Evolutionary conservation across 64 coral and sea anemone species (phyloP), one percentile per base, ranked within the genome.

Genomic region (Dendronephthya gigantea): DNA sequence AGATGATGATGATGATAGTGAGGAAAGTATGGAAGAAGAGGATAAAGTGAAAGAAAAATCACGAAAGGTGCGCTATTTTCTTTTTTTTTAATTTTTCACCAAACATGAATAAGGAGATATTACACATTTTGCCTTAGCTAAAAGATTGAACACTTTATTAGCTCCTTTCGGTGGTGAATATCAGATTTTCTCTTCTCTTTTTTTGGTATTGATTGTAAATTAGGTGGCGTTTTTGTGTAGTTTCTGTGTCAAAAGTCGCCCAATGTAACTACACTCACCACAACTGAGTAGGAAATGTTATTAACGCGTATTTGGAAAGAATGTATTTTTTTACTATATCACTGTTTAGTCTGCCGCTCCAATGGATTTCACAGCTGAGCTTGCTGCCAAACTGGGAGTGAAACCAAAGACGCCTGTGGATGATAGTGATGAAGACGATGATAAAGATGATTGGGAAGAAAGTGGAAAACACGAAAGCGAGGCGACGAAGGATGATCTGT

Each of bases 371-470:
- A 86, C 95, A 19, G 85, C 95, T 30, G 92, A 98, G 83, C 40
- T 98, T 33, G 95, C 95, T 27, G 91, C 95, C 29, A 98, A 98
- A 72, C 86, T 98, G 81, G 95, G 95, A 74, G 92, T 86, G 25
- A 89, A 81, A 82, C 84, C 85, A 83, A 59, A 75, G 35, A 84
- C 49, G 1, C 85, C 81, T 70, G 62, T 58, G 74, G 88, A 84
- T 7, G 85, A 35, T 14, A 86, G 88, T 81, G 88, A 96, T 45
- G 84, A 90, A 14, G 81, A 91, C 12, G 86, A 50, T 22, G 83
- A 88, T 45, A 89, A 89, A 11, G 88, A 50, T 25, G 87, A 39
- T 0, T 90, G 68, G 84, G 90, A 85, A 85, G 95, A 91, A 68
- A 90, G 93, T 62, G 83, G 88, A 45, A 84, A 83, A 50, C 82